These are phyloP conservation scores for Epinotia ramella DNA, from an alignment of 2,888 invertebrate genomes.

Conservation along the genomic window DNA sequence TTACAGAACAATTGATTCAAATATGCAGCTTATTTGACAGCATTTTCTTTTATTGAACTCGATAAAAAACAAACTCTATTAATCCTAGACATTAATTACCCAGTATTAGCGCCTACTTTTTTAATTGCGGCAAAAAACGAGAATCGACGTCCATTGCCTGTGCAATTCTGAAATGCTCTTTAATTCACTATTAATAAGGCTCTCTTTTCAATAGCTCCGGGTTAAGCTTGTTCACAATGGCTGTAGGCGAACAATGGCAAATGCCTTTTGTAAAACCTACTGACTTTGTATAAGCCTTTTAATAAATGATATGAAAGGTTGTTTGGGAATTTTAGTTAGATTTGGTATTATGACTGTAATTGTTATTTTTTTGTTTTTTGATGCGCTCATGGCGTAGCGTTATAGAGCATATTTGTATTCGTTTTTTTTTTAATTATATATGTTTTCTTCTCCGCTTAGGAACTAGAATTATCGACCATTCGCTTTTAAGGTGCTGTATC, in stretches of 20 bases:
- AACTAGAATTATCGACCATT: too few relatives aligned
- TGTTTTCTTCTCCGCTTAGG: too few relatives aligned
- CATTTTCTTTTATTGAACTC: too few relatives aligned
- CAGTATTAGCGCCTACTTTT: slow-evolving; percentile 32
- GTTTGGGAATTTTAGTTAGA: slow-evolving; percentile 20
- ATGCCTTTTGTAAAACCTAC: slow-evolving; percentile 24
- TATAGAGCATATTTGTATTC: neutral
- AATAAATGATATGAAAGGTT: slow-evolving; percentile 33
- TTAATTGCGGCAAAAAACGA: slow-evolving; percentile 28
- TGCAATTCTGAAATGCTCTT: slow-evolving; percentile 22
- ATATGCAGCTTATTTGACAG: too few relatives aligned
- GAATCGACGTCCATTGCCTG: slow-evolving; percentile 6
- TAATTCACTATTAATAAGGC: slow-evolving; percentile 11
- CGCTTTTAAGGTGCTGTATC: too few relatives aligned
- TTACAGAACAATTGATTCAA: too few relatives aligned
- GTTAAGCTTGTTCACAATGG: slow-evolving; percentile 32
- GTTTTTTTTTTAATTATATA: too few relatives aligned
- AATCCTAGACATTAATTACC: slow-evolving; percentile 13
- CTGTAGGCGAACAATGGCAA: slow-evolving; percentile 22
- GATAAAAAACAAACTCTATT: neutral
- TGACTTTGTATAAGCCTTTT: slow-evolving; percentile 38
- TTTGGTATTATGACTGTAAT: neutral
- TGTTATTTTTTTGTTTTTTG: neutral
- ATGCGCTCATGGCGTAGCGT: too few relatives aligned
- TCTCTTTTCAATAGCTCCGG: slow-evolving; percentile 22